Evolutionary conservation across 1,140 invertebrate genomes (phyloP).

Genomic region (Meloidogyne hapla): DNA sequence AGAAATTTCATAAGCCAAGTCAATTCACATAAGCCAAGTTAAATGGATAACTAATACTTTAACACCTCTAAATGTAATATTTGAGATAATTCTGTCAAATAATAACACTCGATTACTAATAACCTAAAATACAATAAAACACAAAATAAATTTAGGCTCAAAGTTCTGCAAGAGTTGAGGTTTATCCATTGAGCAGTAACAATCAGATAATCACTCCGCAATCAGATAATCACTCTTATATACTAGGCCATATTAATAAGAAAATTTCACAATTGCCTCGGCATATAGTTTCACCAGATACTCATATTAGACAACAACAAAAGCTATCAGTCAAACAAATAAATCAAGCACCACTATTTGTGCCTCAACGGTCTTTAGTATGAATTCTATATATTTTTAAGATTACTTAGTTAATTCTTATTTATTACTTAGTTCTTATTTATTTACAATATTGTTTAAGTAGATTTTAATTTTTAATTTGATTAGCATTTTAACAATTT

Average conservation of each 20-base stretch:
- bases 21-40: too few species aligned
- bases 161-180: constrained; percentile 58
- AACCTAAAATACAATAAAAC: constrained; percentile 5
- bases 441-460: background rate
- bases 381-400: background rate
- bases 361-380: background rate
- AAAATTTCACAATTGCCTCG: background rate
- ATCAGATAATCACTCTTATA: background rate
- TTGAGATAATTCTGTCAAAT: too few species aligned
- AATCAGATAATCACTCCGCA: background rate
- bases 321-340: constrained; percentile 7
- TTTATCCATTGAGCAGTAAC: constrained; percentile 52
- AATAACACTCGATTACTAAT: background rate
- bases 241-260: background rate
- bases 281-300: background rate
- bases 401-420: too few species aligned
- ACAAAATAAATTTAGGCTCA: constrained; percentile 46
- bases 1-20: too few species aligned
- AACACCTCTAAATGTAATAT: too few species aligned
- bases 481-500: too few species aligned
- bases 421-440: too few species aligned
- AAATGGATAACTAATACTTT: too few species aligned
- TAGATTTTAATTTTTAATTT: background rate
- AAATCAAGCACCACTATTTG: constrained; percentile 20
- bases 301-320: constrained; percentile 19